phyloP scores from a whole-genome alignment of 2,888 invertebrate species.

The Tethea ocularis region DNA sequence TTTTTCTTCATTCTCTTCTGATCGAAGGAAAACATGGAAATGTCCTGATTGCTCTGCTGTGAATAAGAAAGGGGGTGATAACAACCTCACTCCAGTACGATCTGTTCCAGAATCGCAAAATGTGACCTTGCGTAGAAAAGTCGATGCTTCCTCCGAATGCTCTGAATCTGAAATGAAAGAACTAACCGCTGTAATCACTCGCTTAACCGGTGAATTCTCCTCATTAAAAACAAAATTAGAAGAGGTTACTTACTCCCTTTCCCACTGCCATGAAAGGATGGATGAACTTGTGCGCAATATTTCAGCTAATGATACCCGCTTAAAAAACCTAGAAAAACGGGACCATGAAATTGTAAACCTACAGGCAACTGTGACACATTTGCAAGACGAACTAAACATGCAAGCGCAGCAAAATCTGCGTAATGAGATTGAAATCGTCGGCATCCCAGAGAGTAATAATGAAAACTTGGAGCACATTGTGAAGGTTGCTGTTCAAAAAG shows the following conservation, averaged over 20 bases:
- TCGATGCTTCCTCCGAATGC: background rate
- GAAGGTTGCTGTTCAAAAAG: constrained; percentile 5
- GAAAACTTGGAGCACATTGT: constrained; percentile 8
- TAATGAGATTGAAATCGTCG: constrained; percentile 4
- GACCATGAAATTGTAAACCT: background rate
- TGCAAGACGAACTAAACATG: background rate
- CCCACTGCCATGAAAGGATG: constrained; percentile 11
- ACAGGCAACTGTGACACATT: background rate
- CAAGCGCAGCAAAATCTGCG: constrained; percentile 4
- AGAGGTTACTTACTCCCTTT: constrained; percentile 12
- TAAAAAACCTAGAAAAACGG: background rate
- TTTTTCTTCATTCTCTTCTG: background rate
- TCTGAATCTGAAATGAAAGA: constrained; percentile 8
- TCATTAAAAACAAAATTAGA: constrained; percentile 11
- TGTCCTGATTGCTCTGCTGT: constrained; percentile 10
- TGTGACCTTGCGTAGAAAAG: constrained; percentile 7
- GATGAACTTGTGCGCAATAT: constrained; percentile 13
- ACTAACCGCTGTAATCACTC: constrained; percentile 8
- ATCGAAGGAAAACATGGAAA: constrained; percentile 7
- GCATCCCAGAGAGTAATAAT: constrained; percentile 1
- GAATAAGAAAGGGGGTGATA: constrained; percentile 11
- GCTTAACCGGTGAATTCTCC: constrained; percentile 12
- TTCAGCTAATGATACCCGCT: background rate
- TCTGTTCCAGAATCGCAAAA: constrained; percentile 5
- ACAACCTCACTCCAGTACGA: too few species aligned